A percentile compares a stretch with the other conserved stretches of the same genome.
Conservation (phyloP, 2,113 vertebrate species). For the Grallaria varia region DNA sequence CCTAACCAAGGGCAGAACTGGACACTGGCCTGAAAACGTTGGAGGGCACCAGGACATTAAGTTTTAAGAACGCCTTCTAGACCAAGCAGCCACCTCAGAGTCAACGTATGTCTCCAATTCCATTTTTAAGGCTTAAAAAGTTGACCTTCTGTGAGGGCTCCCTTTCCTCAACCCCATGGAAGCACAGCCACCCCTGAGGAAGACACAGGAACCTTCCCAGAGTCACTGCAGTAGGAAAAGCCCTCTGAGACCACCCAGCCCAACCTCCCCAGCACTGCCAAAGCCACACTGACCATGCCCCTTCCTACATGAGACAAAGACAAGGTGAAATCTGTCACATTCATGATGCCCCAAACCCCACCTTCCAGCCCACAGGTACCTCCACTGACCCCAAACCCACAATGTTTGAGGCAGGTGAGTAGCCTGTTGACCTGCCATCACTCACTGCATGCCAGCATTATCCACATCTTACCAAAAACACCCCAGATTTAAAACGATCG, state of each 20-base stretch:
- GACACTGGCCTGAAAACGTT: fast-evolving
- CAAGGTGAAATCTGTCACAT: fast-evolving
- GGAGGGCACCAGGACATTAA: fast-evolving
- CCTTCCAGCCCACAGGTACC: fast-evolving
- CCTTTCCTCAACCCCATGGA: not conserved
- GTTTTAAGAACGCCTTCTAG: not conserved
- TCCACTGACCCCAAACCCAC: not conserved
- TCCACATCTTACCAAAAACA: not conserved
- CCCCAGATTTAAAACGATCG: fast-evolving
- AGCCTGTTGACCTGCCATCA: not conserved
- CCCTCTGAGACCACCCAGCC: not conserved
- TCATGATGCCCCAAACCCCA: not conserved
- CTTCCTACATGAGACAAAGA: fast-evolving
- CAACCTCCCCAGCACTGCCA: not conserved
- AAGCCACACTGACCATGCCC: fast-evolving
- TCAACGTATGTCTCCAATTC: fast-evolving
- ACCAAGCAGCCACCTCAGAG: not conserved
- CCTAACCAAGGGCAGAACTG: fast-evolving
- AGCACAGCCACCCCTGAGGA: not conserved
- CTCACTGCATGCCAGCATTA: fast-evolving
- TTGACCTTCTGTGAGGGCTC: not conserved
- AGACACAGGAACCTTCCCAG: not conserved
- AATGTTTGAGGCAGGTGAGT: fast-evolving
- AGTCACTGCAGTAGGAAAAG: not conserved
- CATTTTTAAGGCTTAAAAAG: not conserved